Evolutionary conservation across 2,888 invertebrate genomes (phyloP), one percentile per base, ranked within the genome.

Genomic region (Polydrusus cervinus): DNA sequence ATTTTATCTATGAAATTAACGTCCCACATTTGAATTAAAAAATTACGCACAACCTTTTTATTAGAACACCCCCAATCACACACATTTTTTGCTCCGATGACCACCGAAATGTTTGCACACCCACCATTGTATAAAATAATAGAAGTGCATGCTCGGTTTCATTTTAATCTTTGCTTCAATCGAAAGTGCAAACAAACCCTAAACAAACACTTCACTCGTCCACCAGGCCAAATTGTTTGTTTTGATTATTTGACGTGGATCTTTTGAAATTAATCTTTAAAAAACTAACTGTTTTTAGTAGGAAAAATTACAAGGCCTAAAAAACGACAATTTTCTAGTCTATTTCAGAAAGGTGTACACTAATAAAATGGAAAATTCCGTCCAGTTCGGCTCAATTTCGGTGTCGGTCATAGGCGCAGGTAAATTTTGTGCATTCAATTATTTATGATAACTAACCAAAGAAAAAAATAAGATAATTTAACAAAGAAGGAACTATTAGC

Each of bases 101-200:
- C 30, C 64, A 55, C 45, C n/a, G 7, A 30, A 40, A 13, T 66
- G 49, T 72, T 72, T 72, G 45, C 66, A 34, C 66, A 66, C 60
- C 45, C 47, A 38, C 20, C 49, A 65, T 66, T 72, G 53, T 62
- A 73, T 55, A 25, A 68, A 73, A 73, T 73, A 73, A 73, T 73
- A 68, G 73, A 62, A 16, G 47, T 60, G 10, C 53, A 73, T 85
- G 87, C 85, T 85, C 84, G 84, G 86, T 84, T 86, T 86, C 85
- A 84, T 86, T 87, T 86, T 87, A 87, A 87, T 87, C 87, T 87
- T 86, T 86, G 85, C 83, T 84, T 84, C 84, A 82, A 73, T 73
- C 73, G 73, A 53, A 80, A 81, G 81, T 78, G 80, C 83, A 86
- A 86, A 86, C 82, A 85, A 0, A 81, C 80, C 86, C 86, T 86